Percentiles rank a stretch among this genome's conserved stretches.
Evolutionary conservation across 2,888 invertebrate genomes (phyloP).

Genomic region (Eupithecia subfuscata): DNA sequence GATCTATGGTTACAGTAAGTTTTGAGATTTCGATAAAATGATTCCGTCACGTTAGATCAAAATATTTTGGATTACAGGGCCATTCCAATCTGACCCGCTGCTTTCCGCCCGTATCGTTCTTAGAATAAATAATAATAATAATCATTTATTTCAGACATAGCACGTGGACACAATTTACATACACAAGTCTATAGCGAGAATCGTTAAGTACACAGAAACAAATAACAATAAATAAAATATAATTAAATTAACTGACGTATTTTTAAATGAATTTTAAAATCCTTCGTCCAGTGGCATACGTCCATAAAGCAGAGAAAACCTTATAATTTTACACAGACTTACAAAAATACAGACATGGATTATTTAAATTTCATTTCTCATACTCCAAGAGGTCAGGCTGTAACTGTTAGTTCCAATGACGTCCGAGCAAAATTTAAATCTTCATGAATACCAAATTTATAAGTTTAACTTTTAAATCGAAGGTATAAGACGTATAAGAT

Average conservation of each 20-base stretch:
- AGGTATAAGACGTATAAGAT: conserved; percentile 22
- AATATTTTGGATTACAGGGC: no score
- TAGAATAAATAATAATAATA: no score
- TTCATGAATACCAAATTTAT: conserved; percentile 53
- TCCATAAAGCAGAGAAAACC: neutral
- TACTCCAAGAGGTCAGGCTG: conserved; percentile 31
- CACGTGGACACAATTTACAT: no score
- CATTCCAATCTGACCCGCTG: no score
- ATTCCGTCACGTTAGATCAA: neutral
- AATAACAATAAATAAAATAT: no score
- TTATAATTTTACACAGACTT: neutral
- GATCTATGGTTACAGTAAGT: neutral
- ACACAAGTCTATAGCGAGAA: no score
- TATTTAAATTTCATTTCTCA: neutral
- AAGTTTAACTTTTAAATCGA: conserved; percentile 30
- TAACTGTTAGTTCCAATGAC: conserved; percentile 61
- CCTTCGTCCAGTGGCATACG: no score
- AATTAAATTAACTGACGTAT: no score
- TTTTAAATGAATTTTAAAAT: no score
- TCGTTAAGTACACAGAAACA: no score
- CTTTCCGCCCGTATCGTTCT: no score
- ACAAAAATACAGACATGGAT: neutral
- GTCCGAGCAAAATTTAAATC: conserved; percentile 60
- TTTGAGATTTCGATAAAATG: neutral
- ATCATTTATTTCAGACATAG: no score